A percentile compares a stretch with the other conserved stretches of the same genome.
Conservation (phyloP, 2,113 vertebrate species). For the Cercocebus atys region DNA sequence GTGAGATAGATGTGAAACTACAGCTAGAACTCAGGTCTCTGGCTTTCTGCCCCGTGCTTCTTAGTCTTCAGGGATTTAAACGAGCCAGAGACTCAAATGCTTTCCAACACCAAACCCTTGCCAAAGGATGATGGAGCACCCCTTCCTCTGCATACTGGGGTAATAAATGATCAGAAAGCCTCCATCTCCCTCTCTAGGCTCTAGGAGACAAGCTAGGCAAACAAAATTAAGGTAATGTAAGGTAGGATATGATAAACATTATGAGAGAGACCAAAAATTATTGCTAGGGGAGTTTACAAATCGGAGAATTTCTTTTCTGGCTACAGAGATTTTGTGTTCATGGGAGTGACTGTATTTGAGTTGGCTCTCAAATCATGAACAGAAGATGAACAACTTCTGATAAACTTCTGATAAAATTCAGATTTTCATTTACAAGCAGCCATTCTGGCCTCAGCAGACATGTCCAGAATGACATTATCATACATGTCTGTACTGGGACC, state of each 20-base stretch:
- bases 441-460: not conserved
- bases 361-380: not conserved
- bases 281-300: not conserved
- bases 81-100: not conserved
- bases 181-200: not conserved
- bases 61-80: not conserved
- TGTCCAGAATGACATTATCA: not conserved
- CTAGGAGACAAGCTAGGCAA: not conserved
- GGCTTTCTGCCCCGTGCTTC: not conserved
- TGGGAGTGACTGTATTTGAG: not conserved
- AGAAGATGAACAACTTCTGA: not conserved
- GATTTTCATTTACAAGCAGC: not conserved
- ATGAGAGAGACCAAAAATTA: not conserved
- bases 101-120: not conserved
- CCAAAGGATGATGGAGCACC: not conserved
- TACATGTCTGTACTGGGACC: not conserved
- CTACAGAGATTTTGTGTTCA: not conserved
- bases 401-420: not conserved
- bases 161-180: not conserved
- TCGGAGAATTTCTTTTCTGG: not conserved
- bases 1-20: rapidly evolving
- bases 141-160: not conserved
- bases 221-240: not conserved
- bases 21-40: not conserved
- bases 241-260: not conserved